Evolutionary conservation across 2,113 vertebrate genomes (phyloP), one percentile per base, ranked within the genome.

Genomic region (Gallinago undulata): DNA sequence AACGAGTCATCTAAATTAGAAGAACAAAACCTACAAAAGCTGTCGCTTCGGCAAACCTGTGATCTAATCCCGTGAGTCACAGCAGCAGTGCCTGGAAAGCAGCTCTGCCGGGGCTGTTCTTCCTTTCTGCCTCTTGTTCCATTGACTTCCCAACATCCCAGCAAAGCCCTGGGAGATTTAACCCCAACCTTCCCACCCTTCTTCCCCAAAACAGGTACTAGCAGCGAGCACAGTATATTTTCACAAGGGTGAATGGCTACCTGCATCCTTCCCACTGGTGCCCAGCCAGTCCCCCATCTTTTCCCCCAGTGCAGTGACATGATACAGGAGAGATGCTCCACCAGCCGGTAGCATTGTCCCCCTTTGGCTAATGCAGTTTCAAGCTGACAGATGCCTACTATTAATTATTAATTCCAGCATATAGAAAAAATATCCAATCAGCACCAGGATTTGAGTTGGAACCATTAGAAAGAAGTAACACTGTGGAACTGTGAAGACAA

Each of bases 11-110:
- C 55, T 21, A 51, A 62, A 86, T 47, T 4, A 62, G 28, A 23
- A 78, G 68, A 94, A 92, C 43, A 87, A 79, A 94, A 73, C 25
- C 75, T 62, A 19, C 45, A 75, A 31, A 47, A 93, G 68, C 85
- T 68, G 82, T 55, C 10, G 7, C 66, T 89, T 30, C 3, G 18
- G 70, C 60, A 84, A 89, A 53, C 19, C 89, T 85, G 55, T 93
- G 84, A 90, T 91, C 73, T 70, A 76, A 80, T 4, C 19, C 59
- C 87, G 4, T 88, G 96, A 96, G 92, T 93, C 96, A 94, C 5
- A 0, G 90, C 63, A 94, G 92, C 75, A 50, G 75, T 51, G 85
- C 90, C 96, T 92, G 92, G 90, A 95, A 96, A 96, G 93, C 78
- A 83, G 79, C 55, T 79, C 57, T 62, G 67, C 50, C 79, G 67